Percentiles rank a stretch among this genome's conserved stretches.
phyloP scores from a whole-genome alignment of 2,888 invertebrate genomes.

The Blastobasis lacticolella region DNA sequence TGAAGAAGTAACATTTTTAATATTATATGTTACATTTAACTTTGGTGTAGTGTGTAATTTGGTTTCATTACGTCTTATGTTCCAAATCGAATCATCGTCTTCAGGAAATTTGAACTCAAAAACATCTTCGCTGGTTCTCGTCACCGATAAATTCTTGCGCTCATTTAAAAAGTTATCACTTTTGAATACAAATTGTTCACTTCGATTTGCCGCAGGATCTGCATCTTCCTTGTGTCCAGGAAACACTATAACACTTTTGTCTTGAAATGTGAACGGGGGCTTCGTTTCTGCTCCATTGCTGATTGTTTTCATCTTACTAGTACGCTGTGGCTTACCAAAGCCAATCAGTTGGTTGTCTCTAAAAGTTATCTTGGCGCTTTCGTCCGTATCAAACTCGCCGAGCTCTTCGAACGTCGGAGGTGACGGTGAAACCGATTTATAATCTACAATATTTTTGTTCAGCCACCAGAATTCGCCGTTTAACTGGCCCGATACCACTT shows the following conservation, averaged over 20 bases:
- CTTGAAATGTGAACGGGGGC: constrained; percentile 17
- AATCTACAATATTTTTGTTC: constrained; percentile 18
- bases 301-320: background rate
- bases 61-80: background rate
- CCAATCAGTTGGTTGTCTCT: constrained; percentile 27
- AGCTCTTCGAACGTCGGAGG: constrained; percentile 43
- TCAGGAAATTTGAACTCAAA: constrained; percentile 38
- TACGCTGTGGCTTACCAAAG: background rate
- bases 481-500: constrained; percentile 37
- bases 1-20: background rate
- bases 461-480: constrained; percentile 65
- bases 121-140: constrained; percentile 15
- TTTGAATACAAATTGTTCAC: too few relatives aligned
- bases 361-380: constrained; percentile 48
- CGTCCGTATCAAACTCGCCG: constrained; percentile 49
- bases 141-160: too few relatives aligned
- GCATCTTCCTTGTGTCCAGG: constrained; percentile 7
- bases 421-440: constrained; percentile 23
- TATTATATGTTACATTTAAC: constrained; percentile 7
- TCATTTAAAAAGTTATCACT: too few relatives aligned
- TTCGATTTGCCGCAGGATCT: background rate
- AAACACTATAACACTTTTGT: constrained; percentile 20
- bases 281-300: constrained; percentile 8
- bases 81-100: constrained; percentile 14
- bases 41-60: constrained; percentile 2